Evolutionary conservation across 2,888 invertebrate species (phyloP), one percentile per base, ranked within the genome.

Genomic region (Drosophila anomalata): DNA sequence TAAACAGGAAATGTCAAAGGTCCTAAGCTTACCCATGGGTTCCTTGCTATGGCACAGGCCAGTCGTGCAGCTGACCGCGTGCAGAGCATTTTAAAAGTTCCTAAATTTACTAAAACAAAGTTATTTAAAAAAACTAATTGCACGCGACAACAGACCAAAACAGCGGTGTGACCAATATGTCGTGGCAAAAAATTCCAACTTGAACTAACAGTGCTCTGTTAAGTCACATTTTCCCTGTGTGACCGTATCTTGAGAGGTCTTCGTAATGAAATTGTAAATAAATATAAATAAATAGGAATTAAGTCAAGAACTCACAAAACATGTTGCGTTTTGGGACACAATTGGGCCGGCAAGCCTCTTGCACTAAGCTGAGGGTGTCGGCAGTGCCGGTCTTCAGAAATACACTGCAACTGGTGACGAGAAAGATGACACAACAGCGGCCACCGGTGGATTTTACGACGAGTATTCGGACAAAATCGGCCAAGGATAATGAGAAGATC

Each of bases 401-500:
- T 2, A 42, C 24, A 2, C 12, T 68, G 1, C 61, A 73, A 8
- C 3, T 73, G 2, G 42, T 65, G 2, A 63, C 55, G 0, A 67
- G 79, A 12, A 78, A 72, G 52, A 79, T 81, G 77, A 69, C 73
- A 54, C 78, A 78, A 73, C 54, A 69, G 26, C 69, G 73, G 44
- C 57, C 76, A 12, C 65, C 39, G 5, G 55, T 55, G 20, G 71
- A 82, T 3, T 85, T 60, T 53, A 73, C 67, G 4, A 73, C 67
- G 0, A 80, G 79, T 46, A 73, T 79, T 47, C 71, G 46, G 2
- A 62, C 46, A 0, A 44, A 29, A 12, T 48, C 58, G 9, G 57
- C 59, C 2, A 84, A 82, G 41, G 76, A 80, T 5, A 81, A 81
- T 46, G 87, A 85, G 1, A 89, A 90, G 72, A 86, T 91, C 17